Evolutionary conservation across 2,888 invertebrate genomes (phyloP).

Genomic region (Boloria selene): DNA sequence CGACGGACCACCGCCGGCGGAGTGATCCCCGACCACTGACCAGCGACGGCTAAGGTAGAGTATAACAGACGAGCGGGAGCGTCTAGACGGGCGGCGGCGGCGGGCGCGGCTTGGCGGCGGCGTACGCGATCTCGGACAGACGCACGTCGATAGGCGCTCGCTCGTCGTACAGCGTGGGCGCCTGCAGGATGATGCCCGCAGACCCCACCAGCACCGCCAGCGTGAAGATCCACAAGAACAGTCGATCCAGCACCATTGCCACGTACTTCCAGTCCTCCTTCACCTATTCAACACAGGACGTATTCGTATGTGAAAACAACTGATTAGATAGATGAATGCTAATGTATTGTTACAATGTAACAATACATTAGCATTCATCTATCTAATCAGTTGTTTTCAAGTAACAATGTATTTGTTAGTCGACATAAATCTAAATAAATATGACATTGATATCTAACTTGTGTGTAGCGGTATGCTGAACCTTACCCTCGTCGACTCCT

Average conservation of each 20-base stretch:
- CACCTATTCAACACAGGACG: slow-evolving; percentile 81
- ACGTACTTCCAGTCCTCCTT: slow-evolving; percentile 99
- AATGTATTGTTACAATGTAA: no score
- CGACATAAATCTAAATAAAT: no score
- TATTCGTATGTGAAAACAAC: not conserved
- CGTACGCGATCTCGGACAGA: slow-evolving; percentile 94
- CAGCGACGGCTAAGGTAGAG: slow-evolving; percentile 30
- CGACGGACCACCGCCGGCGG: slow-evolving; percentile 39
- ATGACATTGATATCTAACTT: no score
- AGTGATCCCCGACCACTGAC: not conserved
- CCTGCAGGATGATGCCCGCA: slow-evolving; percentile 96
- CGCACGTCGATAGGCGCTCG: slow-evolving; percentile 93
- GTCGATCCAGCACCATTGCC: slow-evolving; percentile 97
- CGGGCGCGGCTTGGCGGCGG: slow-evolving; percentile 90
- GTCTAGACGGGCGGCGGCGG: slow-evolving; percentile 57
- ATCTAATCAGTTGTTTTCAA: no score
- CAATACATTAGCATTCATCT: no score
- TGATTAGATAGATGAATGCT: no score
- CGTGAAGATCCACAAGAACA: slow-evolving; percentile 98
- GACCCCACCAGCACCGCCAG: slow-evolving; percentile 96
- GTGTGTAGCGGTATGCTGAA: not conserved
- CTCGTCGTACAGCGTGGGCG: slow-evolving; percentile 96
- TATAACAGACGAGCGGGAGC: slow-evolving; percentile 42
- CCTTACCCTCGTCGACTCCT: slow-evolving; percentile 93
- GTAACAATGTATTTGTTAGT: no score